These are phyloP conservation scores for Ophion ventricosus DNA, from an alignment of 2,888 invertebrate species.

Conservation along the genomic window DNA sequence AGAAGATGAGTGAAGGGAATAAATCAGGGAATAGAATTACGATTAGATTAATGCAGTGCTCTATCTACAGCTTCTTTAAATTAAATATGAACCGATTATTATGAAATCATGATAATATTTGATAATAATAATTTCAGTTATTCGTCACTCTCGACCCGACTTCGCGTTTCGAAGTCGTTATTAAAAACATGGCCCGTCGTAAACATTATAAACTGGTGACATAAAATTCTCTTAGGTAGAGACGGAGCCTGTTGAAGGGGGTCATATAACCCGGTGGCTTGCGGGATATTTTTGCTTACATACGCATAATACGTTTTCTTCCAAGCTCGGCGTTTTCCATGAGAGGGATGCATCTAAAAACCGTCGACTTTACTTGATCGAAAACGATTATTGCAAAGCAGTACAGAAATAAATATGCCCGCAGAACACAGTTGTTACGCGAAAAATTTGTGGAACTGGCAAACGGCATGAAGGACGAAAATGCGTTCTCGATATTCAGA, in stretches of 20 bases:
- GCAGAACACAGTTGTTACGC: neutral
- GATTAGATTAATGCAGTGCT: no score
- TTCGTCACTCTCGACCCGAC: neutral
- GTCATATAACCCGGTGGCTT: neutral
- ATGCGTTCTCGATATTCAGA: no score
- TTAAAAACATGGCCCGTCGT: constrained; percentile 64
- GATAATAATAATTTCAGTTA: neutral
- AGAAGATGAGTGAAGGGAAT: no score
- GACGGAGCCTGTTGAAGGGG: neutral
- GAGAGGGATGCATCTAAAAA: neutral
- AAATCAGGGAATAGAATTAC: no score
- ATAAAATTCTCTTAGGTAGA: neutral
- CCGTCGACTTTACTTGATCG: neutral
- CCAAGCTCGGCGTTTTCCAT: neutral
- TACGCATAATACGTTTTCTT: neutral
- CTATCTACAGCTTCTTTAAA: no score
- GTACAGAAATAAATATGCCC: neutral
- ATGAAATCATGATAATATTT: neutral
- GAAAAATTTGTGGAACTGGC: no score
- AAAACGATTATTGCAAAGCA: neutral
- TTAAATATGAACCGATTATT: no score
- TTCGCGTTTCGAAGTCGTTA: constrained; percentile 2
- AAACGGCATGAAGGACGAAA: no score
- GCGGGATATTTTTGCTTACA: neutral
- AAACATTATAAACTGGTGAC: constrained; percentile 59